Percentiles rank a stretch among this genome's conserved stretches.
These are phyloP conservation scores for Parnassius apollo DNA, from an alignment of 2,888 invertebrate genomes.

Conservation along the genomic window DNA sequence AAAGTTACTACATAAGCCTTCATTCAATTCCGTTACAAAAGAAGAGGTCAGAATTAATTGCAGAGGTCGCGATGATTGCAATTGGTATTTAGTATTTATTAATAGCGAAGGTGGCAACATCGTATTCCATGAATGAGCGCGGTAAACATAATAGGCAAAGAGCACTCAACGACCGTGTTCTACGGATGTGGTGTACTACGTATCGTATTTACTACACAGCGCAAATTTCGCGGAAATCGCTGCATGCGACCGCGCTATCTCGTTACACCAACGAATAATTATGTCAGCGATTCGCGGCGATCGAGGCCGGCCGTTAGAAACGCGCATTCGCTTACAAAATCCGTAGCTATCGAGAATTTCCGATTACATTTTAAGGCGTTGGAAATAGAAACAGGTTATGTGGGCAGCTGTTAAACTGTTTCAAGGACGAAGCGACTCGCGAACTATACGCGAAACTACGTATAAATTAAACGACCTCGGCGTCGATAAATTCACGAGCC, in stretches of 20 bases:
- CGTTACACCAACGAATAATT: constrained; percentile 70
- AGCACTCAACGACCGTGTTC: constrained; percentile 36
- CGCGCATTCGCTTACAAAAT: constrained; percentile 39
- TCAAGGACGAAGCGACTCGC: constrained; percentile 62
- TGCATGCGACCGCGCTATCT: constrained; percentile 53
- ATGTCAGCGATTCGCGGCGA: constrained; percentile 60
- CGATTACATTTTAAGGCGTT: constrained; percentile 54
- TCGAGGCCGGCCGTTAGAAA: constrained; percentile 39
- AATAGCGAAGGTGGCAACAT: neutral
- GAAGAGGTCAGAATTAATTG: neutral
- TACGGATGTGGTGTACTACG: constrained; percentile 58
- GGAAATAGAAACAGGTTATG: constrained; percentile 71
- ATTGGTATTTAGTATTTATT: neutral
- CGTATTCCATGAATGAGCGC: constrained; percentile 53
- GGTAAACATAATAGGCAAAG: constrained; percentile 17
- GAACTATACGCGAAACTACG: constrained; percentile 56
- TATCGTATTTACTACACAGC: constrained; percentile 55
- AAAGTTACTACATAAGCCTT: neutral
- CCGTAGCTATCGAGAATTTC: constrained; percentile 47
- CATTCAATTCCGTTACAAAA: neutral
- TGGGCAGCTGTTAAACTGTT: constrained; percentile 62
- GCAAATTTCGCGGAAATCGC: constrained; percentile 64
- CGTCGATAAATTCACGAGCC: constrained; percentile 73
- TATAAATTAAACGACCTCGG: constrained; percentile 62
- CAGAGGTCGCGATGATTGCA: neutral